phyloP scores from a whole-genome alignment of 2,888 invertebrate genomes.

The Ceriagrion tenellum region DNA sequence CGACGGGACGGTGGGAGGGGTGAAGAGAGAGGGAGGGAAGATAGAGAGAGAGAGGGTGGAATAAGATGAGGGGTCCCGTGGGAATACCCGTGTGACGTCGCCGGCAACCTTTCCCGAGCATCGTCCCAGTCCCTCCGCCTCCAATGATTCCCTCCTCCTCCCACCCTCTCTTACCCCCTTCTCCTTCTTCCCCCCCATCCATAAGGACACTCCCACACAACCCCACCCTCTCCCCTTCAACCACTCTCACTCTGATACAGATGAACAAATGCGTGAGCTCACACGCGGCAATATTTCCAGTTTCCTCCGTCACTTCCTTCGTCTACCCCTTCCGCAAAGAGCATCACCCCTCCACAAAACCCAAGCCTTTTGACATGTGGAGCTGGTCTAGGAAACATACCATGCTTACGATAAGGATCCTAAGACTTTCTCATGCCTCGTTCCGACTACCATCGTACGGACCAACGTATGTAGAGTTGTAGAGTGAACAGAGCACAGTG shows the following conservation, averaged over 20 bases:
- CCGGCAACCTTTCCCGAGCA: conserved; percentile 44
- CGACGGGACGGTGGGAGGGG: too few species aligned
- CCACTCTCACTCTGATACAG: not conserved
- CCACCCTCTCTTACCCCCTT: not conserved
- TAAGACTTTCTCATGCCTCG: too few species aligned
- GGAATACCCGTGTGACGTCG: conserved; percentile 36
- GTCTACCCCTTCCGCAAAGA: not conserved
- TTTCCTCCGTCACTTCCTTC: not conserved
- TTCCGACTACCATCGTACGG: too few species aligned
- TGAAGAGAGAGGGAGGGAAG: not conserved
- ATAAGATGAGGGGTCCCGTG: conserved; percentile 30
- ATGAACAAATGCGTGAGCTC: not conserved
- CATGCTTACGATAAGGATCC: not conserved
- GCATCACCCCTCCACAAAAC: not conserved
- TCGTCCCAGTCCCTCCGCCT: not conserved
- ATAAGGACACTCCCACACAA: not conserved
- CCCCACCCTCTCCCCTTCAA: not conserved
- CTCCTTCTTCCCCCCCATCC: not conserved
- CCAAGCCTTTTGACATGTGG: too few species aligned
- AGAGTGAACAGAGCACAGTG: too few species aligned
- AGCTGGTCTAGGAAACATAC: not conserved
- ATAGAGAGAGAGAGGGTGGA: not conserved
- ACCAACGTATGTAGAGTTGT: too few species aligned
- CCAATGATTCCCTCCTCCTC: not conserved
- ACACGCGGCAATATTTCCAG: not conserved